These are phyloP conservation scores for Sepioteuthis lessoniana DNA, from an alignment of 2,888 invertebrate species.

Conservation along the genomic window DNA sequence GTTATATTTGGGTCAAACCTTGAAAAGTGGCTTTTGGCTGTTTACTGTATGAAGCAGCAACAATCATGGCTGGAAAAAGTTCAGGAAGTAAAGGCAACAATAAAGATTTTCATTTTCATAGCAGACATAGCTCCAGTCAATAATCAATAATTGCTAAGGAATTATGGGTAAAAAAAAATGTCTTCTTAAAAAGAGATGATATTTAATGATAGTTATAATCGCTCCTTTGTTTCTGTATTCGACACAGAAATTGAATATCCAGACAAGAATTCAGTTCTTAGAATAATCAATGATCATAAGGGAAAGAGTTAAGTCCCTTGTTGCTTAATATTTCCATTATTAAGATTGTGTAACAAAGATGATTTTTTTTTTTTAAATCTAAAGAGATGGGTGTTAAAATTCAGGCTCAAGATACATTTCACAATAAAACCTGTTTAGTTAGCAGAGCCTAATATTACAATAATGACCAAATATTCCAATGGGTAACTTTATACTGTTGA, in stretches of 20 bases:
- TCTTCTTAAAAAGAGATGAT: not conserved
- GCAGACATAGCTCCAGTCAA: not conserved
- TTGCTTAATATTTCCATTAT: not conserved
- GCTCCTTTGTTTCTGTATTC: not conserved
- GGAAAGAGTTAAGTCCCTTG: not conserved
- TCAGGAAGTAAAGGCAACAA: not conserved
- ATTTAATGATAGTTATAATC: conserved; percentile 8
- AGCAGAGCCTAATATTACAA: no score
- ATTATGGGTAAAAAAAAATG: not conserved
- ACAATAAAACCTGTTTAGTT: no score
- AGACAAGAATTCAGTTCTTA: not conserved
- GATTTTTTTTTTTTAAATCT: no score
- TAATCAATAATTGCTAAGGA: not conserved
- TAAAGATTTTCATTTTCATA: not conserved
- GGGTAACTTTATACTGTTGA: no score
- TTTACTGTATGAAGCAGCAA: not conserved
- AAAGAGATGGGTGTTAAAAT: no score
- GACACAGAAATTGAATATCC: not conserved
- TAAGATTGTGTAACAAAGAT: not conserved
- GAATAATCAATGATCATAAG: not conserved
- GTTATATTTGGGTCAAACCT: not conserved
- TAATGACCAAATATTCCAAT: no score
- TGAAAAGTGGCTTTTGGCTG: not conserved
- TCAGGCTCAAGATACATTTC: no score
- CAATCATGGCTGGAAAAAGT: not conserved